Conservation (phyloP, 2,113 vertebrate genomes). For the Sylvietta virens region DNA sequence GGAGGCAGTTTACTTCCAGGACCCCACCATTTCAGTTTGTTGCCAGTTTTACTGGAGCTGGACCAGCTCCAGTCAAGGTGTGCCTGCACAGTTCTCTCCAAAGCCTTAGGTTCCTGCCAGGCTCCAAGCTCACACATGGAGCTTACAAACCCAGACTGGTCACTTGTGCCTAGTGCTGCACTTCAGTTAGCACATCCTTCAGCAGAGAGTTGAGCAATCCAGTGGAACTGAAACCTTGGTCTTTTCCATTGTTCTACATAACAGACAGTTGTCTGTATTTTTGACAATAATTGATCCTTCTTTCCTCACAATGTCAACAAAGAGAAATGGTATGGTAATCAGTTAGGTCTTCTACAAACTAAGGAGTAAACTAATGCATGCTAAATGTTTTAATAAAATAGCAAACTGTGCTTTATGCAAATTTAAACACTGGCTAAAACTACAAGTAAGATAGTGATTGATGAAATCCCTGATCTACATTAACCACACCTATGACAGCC, state of each 20-base stretch:
- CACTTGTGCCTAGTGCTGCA: too few species aligned
- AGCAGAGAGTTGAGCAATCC: neutral
- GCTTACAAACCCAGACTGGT: neutral
- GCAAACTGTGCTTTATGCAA: neutral
- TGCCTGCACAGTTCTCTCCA: neutral
- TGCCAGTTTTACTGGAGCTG: neutral
- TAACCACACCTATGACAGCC: accelerated
- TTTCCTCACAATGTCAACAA: neutral
- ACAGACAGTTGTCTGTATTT: neutral
- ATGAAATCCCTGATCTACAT: neutral
- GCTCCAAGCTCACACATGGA: neutral
- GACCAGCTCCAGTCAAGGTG: neutral
- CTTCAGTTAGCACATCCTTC: neutral
- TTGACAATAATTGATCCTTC: neutral
- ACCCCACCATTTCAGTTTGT: neutral
- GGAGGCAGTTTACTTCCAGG: neutral
- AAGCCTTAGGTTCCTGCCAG: neutral
- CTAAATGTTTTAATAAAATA: neutral
- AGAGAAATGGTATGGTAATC: neutral
- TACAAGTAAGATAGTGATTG: neutral
- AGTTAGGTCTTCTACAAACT: neutral
- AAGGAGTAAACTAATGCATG: neutral
- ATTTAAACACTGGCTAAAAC: neutral
- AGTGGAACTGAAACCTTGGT: neutral
- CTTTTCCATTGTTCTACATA: neutral